Evolutionary conservation across 2,113 vertebrate species (phyloP).

Genomic region (Salvelinus namaycush): DNA sequence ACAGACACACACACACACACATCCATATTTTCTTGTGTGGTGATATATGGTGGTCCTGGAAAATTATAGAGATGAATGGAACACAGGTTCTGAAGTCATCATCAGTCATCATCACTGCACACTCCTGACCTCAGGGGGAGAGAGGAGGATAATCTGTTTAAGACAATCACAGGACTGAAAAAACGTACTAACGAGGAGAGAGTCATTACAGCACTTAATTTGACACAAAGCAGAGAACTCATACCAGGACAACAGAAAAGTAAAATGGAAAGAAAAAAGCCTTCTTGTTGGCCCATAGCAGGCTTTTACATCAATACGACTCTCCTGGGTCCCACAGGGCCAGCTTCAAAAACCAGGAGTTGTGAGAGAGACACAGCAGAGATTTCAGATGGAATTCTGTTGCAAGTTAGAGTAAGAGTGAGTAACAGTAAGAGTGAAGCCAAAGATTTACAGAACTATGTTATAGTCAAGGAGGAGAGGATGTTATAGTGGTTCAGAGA

Average conservation of each 20-base stretch:
- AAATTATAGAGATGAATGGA: slow-evolving; percentile 64
- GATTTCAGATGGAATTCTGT: slow-evolving; percentile 25
- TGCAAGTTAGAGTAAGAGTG: slow-evolving; percentile 20
- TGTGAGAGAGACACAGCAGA: slow-evolving; percentile 58
- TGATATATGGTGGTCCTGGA: slow-evolving; percentile 50
- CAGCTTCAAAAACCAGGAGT: slow-evolving; percentile 29
- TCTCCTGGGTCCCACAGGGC: slow-evolving; percentile 30
- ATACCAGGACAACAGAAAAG: slow-evolving; percentile 42
- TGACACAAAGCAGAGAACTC: slow-evolving; percentile 61
- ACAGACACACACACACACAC: slow-evolving; percentile 5
- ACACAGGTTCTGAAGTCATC: slow-evolving; percentile 53
- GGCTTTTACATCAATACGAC: slow-evolving; percentile 13
- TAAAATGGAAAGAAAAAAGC: slow-evolving; percentile 16
- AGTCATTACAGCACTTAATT: slow-evolving; percentile 42
- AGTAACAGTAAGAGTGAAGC: slow-evolving; percentile 5
- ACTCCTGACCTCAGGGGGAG: slow-evolving; percentile 55
- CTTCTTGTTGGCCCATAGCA: slow-evolving; percentile 33
- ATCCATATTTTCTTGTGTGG: background rate
- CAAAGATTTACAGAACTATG: background rate
- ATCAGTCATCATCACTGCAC: slow-evolving; percentile 65
- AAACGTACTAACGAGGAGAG: slow-evolving; percentile 49
- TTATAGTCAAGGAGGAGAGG: background rate
- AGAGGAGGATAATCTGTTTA: slow-evolving; percentile 47
- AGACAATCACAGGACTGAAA: slow-evolving; percentile 56
- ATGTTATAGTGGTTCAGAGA: background rate